Evolutionary conservation across 2,797 vertebrate species (phyloP), one percentile per base, ranked within the genome.

Genomic region (Falco columbarius): DNA sequence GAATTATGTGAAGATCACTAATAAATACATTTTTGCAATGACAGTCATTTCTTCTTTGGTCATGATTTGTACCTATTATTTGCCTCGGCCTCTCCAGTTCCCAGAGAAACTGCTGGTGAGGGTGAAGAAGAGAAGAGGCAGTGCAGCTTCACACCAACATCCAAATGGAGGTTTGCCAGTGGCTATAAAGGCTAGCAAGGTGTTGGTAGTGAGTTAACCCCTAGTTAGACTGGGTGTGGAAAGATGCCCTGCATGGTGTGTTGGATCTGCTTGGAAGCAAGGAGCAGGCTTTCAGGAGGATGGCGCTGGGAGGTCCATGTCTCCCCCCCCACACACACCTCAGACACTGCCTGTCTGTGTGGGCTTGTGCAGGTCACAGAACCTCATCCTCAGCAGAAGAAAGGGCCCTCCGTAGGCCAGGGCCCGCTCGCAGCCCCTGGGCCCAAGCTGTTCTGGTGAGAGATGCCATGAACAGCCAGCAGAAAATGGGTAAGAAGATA

Each of bases 1-100:
- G 93, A 96, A 94, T 97, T 97, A 94, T 92, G 91, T 84, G 92
- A 90, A 86, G 93, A 97, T 96, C 91, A 95, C 96, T 96, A 96
- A 96, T 97, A 93, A 96, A 96, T 92, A 96, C 68, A 86, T 92
- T 96, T 95, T 70, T 93, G 65, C 95, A 91, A 82, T 85, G 95
- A 96, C 92, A 96, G 86, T 82, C 95, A 89, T 81, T 89, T 87
- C 81, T 95, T 86, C 92, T 94, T 95, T 97, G 94, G 94, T 94
- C 77, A 85, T 86, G 92, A 93, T 95, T 97, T 96, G 72, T 95
- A 82, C 72, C 94, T 95, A 3, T 87, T 89, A 80, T 74, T 84
- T 34, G 21, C 81, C 66, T 87, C 92, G 89, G 89, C 68, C 72
- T 91, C 79, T 77, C 68, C 58, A 27, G 58, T 22, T 95, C 90